Evolutionary conservation across 92 coral and sea anemone genomes (phyloP), one percentile per base, ranked within the genome.

Genomic region (Zoanthus gigantus): DNA sequence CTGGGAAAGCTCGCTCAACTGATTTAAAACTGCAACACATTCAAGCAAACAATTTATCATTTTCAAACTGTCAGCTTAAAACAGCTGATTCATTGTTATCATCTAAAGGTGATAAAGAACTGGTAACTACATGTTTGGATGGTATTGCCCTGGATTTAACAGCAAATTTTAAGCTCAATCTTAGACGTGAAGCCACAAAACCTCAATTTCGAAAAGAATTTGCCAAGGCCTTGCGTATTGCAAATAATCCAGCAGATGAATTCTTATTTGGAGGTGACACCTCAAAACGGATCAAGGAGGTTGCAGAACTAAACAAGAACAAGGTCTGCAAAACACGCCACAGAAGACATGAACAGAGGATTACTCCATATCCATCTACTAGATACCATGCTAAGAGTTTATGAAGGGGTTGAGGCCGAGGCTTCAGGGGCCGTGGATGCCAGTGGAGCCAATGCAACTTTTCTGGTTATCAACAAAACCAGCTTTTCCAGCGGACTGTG

Each of bases 141-240:
- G 88, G 90, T 69, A 78, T 90, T 34, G 86, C 93, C 3, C 52
- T 90, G 54, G 87, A 85, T n/a, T 72, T 87, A 80, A 79, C 93
- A 17, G 78, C 90, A 4, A 86, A 81, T 29, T 86, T 69, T 74
- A 88, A 90, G 16, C 48, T 86, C 34, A 90, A 86, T 53, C 88
- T 28, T 16, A 76, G 93, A 79, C 63, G 90, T 52, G 90, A 90
- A 50, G 90, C 90, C 28, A 86, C 77, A 10, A 86, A 71, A 74
- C 93, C 93, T 60, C 88, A 90, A 45, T 90, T 90, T 34, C 67
- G 78, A 45, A 57, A 48, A 2, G 92, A 88, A 72, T 88, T 91
- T 79, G 92, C 92, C n/a, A 92, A 89, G 63, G 92, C 90, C 11
- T 77, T 92, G 72, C 89, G 92, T 77, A 89, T 78, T 31, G 79